Percentiles rank a stretch among this genome's conserved stretches.
Conservation (phyloP, 2,113 vertebrate species). For the Microtus richardsoni region DNA sequence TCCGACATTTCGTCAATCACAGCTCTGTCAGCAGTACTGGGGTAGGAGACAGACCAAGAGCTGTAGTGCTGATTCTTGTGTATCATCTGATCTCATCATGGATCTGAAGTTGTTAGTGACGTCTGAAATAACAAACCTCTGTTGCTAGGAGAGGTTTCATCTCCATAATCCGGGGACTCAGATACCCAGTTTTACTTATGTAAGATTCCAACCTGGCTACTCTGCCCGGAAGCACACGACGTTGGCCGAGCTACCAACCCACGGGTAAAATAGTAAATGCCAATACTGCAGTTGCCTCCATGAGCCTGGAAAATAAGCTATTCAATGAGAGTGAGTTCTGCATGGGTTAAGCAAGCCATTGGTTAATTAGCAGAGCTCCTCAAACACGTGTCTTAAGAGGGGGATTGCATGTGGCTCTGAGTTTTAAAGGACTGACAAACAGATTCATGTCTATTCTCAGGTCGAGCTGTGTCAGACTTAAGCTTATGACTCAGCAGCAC, state of each 20-base stretch:
- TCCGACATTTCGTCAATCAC: constrained; percentile 66
- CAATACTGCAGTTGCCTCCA: not conserved
- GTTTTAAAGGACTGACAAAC: constrained; percentile 37
- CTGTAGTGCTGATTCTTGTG: constrained; percentile 51
- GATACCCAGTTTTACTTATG: constrained; percentile 2
- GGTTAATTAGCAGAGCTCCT: constrained; percentile 42
- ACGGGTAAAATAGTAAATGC: constrained; percentile 30
- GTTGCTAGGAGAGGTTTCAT: constrained; percentile 27
- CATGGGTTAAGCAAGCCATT: constrained; percentile 36
- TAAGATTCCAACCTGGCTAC: not conserved
- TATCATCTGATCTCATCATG: not conserved
- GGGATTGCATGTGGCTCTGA: constrained; percentile 43
- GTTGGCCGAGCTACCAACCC: not conserved
- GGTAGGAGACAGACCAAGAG: constrained; percentile 12
- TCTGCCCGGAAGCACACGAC: not conserved
- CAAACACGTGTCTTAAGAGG: not conserved
- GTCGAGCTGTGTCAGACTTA: not conserved
- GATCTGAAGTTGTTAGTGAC: constrained; percentile 53
- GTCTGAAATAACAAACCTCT: not conserved
- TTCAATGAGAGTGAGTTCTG: constrained; percentile 37
- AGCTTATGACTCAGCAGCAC: not conserved
- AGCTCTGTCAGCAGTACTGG: constrained; percentile 50
- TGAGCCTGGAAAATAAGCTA: not conserved
- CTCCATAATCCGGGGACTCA: not conserved
- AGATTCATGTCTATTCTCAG: not conserved